Evolutionary conservation across 2,797 vertebrate species (phyloP).

Genomic region (Malacoctenus gilli): DNA sequence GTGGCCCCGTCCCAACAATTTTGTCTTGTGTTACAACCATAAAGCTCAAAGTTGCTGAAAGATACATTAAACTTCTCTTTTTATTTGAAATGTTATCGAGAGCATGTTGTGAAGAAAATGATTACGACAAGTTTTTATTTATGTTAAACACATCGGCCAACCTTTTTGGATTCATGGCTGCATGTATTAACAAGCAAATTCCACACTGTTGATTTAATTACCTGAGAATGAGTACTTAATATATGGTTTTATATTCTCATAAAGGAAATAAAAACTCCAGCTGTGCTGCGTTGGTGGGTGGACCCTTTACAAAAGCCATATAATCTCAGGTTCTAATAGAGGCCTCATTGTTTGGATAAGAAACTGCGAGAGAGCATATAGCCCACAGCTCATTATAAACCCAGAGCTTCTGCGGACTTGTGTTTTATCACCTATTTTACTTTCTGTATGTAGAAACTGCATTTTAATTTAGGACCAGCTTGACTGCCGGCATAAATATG

Average conservation of each 20-base stretch:
- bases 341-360: slow-evolving; percentile 60
- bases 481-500: slow-evolving; percentile 42
- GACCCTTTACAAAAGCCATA: slow-evolving; percentile 27
- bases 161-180: neutral
- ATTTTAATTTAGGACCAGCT: slow-evolving; percentile 60
- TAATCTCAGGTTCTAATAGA: slow-evolving; percentile 52
- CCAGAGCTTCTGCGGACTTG: slow-evolving; percentile 32
- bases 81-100: no score
- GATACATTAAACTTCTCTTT: no score
- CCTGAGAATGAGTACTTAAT: slow-evolving; percentile 21
- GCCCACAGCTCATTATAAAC: slow-evolving; percentile 57
- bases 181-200: slow-evolving; percentile 30
- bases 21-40: no score
- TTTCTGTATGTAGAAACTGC: slow-evolving; percentile 56
- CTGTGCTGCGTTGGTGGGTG: slow-evolving; percentile 2
- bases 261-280: slow-evolving; percentile 43
- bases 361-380: slow-evolving; percentile 32
- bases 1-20: no score
- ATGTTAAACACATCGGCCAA: no score
- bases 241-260: slow-evolving; percentile 53
- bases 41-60: no score
- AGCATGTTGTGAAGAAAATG: neutral
- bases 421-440: slow-evolving; percentile 68
- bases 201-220: slow-evolving; percentile 35
- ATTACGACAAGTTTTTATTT: no score